These are phyloP conservation scores for Regulus satrapa DNA, from an alignment of 2,113 vertebrate species.

Conservation along the genomic window DNA sequence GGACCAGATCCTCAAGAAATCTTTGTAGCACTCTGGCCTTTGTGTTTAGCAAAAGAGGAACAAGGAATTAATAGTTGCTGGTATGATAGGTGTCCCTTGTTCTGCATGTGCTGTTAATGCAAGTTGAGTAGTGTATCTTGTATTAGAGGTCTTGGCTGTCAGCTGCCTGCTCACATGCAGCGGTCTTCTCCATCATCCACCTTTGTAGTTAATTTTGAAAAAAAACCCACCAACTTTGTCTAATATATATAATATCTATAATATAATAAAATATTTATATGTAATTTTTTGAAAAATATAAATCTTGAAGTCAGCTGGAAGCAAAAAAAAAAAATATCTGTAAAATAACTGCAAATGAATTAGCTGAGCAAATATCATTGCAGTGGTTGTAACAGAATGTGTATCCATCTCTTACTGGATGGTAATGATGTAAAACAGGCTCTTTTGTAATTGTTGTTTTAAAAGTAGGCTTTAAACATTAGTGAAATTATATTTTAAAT, in stretches of 20 bases:
- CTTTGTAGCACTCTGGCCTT: neutral
- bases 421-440: neutral
- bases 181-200: fast-evolving
- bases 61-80: neutral
- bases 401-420: neutral
- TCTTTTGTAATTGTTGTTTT: neutral
- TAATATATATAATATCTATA: no score
- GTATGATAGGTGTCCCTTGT: neutral
- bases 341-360: neutral
- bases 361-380: neutral
- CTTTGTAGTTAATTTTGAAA: neutral
- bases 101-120: fast-evolving
- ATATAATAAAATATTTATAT: no score
- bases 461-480: neutral
- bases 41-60: neutral
- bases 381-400: neutral
- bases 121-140: fast-evolving
- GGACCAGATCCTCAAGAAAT: neutral
- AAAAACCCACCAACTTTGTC: no score
- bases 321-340: neutral
- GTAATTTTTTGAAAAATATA: no score
- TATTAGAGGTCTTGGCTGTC: neutral
- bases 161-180: fast-evolving
- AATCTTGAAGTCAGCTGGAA: neutral
- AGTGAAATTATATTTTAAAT: neutral